Evolutionary conservation across 2,113 vertebrate species (phyloP), one percentile per base, ranked within the genome.

Genomic region (Elephantulus edwardii): DNA sequence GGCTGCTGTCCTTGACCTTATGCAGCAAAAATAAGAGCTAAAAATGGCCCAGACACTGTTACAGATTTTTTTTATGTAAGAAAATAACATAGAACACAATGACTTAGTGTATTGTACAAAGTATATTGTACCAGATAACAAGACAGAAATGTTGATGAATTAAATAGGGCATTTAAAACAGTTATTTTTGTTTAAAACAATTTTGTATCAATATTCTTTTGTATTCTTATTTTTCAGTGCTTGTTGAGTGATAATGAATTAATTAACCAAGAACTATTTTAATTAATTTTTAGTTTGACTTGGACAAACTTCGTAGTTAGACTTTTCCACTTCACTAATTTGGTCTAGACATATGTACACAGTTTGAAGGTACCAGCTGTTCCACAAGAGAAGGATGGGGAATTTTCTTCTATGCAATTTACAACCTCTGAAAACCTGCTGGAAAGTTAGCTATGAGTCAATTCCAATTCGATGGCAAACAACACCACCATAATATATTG

Each of bases 121-220:
- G 7, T 46, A 0, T 82, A 66, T 72, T 74, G 4, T 56, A 64
- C 20, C 40, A 68, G 54, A 30, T 54, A 58, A 58, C 19, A 10
- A 50, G 24, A 90, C 17, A 52, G 56, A 16, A 46, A 60, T 48
- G 82, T 87, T 50, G 38, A 30, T 83, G 6, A 42, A n/a, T 84
- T 76, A 77, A 82, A 78, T 80, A 46, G 52, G 62, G 54, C 83
- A 66, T 42, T 66, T 82, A 2, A 88, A 89, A 44, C n/a, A 44
- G n/a, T n/a, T n/a, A n/a, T n/a, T n/a, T n/a, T n/a, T 24, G 5
- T 40, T 85, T 86, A 22, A 22, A 22, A 22, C 19, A 56, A 56
- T 56, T n/a, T 56, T 85, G 33, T 83, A 52, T 19, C 14, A 6
- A 54, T 60, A 24, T 42, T 58, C 44, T 68, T 50, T 75, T 50